Evolutionary conservation across 2,113 vertebrate genomes (phyloP).

Genomic region (Indicator maculatus): DNA sequence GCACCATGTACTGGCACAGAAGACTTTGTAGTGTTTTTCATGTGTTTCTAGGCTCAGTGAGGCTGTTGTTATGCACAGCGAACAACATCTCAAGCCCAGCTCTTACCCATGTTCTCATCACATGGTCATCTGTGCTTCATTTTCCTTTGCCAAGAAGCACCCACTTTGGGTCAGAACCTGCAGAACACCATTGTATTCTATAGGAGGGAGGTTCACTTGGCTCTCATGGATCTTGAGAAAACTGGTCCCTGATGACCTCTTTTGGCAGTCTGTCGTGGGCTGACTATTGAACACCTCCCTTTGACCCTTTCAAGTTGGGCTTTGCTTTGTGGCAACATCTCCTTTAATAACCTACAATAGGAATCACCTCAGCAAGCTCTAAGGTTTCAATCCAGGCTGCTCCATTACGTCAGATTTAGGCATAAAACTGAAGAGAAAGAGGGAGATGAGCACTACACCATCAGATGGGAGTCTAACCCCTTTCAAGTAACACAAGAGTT

Average conservation of each 20-base stretch:
- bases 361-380: neutral
- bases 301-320: neutral
- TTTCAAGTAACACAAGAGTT: neutral
- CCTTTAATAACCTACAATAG: neutral
- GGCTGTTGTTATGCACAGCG: neutral
- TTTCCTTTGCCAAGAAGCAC: neutral
- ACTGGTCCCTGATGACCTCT: neutral
- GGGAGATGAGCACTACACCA: neutral
- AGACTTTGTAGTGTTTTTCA: neutral
- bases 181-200: neutral
- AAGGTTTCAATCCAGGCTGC: neutral
- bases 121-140: neutral
- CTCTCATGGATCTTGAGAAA: neutral
- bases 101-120: neutral
- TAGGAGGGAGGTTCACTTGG: neutral
- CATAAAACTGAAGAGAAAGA: neutral
- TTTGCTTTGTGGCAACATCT: neutral
- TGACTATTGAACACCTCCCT: neutral
- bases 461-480: neutral
- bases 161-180: neutral
- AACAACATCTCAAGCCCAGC: neutral
- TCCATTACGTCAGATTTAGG: neutral
- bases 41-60: neutral
- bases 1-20: conserved; percentile 41
- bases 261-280: neutral